Base-by-base conservation (phyloP, 1,140 invertebrate species). In the Hypothenemus hampei region DNA sequence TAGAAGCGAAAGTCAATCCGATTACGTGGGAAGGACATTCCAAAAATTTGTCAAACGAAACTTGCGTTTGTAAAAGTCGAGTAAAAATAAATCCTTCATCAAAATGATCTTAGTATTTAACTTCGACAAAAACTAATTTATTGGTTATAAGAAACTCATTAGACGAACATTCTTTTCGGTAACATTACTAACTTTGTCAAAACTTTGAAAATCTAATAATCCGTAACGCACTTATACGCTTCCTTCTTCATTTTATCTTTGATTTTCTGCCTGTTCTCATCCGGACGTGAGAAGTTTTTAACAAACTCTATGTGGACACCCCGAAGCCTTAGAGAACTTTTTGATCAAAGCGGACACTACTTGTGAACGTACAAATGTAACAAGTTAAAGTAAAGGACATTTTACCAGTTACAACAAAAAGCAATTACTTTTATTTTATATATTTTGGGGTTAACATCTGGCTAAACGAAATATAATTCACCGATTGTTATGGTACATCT, bases 1-100 rank as follows among this genome's bases (percentile, higher is more conserved):
- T 53, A 31, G 39, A 13, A 36, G 6, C 16, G 11, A 44, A 24
- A 24, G 24, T 40, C 4, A 53, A 53, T 33, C 50, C 50, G 6
- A 53, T 53, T 8, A 53, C 50, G 7, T 53, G 50, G 50, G 49
- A 41, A 23, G 39, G 40, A 4, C 13, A 20, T 8, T 22, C 13
- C n/a, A 22, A 51, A 3, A 5, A 20, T 7, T 1, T 5, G 4
- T 11, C 22, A 31, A 6, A 16, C 18, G 19, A 41, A 8, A 51
- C 26, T 16, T 51, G 49, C 16, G 39, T 51, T 16, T 51, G 49
- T 19, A 33, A 39, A 21, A 5, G 15, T n/a, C 35, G 19, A 23
- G 10, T 13, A 23, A 45, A 29, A 29, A 29, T 7, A 41, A 16
- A 21, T 29, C 6, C n/a, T 29, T 7, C 6, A 29, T 6, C 26